Percentiles rank a stretch among this genome's conserved stretches.
phyloP scores from a whole-genome alignment of 2,888 invertebrate species.

The Sycophila texana region DNA sequence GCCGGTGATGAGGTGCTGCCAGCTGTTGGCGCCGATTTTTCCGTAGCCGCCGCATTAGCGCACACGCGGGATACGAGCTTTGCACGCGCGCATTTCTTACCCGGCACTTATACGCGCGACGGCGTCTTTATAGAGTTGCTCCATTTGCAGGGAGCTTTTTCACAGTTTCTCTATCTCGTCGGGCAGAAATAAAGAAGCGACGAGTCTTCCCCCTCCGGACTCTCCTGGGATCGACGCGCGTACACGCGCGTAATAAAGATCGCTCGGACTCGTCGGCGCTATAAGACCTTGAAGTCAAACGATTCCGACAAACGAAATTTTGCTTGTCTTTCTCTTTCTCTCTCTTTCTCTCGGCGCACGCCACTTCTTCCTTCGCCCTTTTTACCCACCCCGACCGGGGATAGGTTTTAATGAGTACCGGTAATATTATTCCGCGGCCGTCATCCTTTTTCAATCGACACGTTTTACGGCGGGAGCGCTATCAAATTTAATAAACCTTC shows the following conservation, averaged over 20 bases:
- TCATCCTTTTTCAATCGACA: slow-evolving; percentile 43
- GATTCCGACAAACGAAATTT: slow-evolving; percentile 41
- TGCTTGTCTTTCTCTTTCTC: slow-evolving; percentile 6
- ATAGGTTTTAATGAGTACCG: slow-evolving; percentile 34
- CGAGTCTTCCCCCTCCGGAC: slow-evolving; percentile 19
- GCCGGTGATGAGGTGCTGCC: neutral
- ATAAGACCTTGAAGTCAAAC: slow-evolving; percentile 32
- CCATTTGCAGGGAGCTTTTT: slow-evolving; percentile 64
- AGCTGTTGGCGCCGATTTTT: too few species aligned
- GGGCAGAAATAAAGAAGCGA: slow-evolving; percentile 1
- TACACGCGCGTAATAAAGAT: slow-evolving; percentile 31
- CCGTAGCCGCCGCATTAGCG: neutral
- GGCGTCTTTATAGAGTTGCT: slow-evolving; percentile 69
- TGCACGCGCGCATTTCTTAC: neutral
- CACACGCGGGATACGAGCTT: neutral
- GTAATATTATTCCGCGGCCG: slow-evolving; percentile 38
- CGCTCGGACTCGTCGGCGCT: slow-evolving; percentile 19
- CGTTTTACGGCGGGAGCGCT: slow-evolving; percentile 33
- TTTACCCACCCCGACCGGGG: slow-evolving; percentile 1
- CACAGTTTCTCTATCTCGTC: neutral
- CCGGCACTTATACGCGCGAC: slow-evolving; percentile 62
- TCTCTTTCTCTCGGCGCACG: neutral
- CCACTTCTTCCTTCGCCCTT: neutral
- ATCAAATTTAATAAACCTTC: slow-evolving; percentile 40
- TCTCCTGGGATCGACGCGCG: slow-evolving; percentile 18